Percentiles rank a stretch among this genome's conserved stretches.
Evolutionary conservation across 2,888 invertebrate species (phyloP).

Genomic region (Pomacea canaliculata): DNA sequence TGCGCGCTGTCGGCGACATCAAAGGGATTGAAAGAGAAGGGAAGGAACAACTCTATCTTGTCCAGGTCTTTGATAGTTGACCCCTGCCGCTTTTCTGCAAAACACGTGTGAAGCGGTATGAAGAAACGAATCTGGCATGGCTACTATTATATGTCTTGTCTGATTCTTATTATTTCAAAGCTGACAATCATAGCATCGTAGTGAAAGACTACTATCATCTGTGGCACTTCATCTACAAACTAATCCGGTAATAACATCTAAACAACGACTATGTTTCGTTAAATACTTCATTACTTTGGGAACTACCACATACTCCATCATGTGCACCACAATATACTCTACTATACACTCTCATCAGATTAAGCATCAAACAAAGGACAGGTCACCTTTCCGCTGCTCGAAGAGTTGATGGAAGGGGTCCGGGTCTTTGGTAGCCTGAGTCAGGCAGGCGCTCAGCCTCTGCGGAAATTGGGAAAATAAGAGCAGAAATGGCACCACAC

Average conservation of each 20-base stretch:
- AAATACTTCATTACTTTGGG: too few relatives aligned
- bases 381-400: conserved; percentile 61
- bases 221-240: too few relatives aligned
- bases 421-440: conserved; percentile 60
- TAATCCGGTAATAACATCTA: too few relatives aligned
- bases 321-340: too few relatives aligned
- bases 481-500: too few relatives aligned
- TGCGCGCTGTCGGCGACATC: conserved; percentile 21
- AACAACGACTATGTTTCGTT: too few relatives aligned
- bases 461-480: conserved; percentile 27
- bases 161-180: too few relatives aligned
- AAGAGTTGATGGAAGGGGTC: conserved; percentile 65
- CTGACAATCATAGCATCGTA: too few relatives aligned
- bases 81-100: conserved; percentile 34
- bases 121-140: not conserved
- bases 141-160: not conserved
- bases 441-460: conserved; percentile 45
- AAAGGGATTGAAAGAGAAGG: conserved; percentile 37
- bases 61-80: conserved; percentile 45
- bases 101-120: not conserved
- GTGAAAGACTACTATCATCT: too few relatives aligned
- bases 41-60: conserved; percentile 36
- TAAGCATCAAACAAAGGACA: too few relatives aligned
- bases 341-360: too few relatives aligned
- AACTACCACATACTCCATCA: too few relatives aligned